phyloP scores from a whole-genome alignment of 2,113 vertebrate genomes.

The Megalops atlanticus region DNA sequence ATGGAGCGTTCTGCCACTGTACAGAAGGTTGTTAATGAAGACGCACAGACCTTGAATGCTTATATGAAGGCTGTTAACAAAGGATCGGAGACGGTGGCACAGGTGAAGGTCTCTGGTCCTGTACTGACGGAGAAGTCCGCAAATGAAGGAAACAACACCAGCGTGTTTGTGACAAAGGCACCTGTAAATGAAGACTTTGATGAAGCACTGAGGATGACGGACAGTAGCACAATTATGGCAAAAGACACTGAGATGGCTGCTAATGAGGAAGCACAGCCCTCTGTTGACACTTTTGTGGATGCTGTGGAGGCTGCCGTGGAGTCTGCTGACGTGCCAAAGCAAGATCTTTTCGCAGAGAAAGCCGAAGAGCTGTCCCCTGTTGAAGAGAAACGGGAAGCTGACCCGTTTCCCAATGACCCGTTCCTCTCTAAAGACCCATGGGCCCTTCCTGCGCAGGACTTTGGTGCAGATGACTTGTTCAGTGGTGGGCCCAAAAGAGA shows the following conservation, averaged over 20 bases:
- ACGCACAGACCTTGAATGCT: constrained; percentile 18
- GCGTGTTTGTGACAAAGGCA: neutral
- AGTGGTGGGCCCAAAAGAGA: constrained; percentile 22
- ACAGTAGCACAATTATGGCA: neutral
- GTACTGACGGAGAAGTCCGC: neutral
- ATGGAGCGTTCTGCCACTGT: constrained; percentile 13
- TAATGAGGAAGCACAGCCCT: constrained; percentile 7
- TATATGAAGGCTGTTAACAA: neutral
- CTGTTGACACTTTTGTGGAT: neutral
- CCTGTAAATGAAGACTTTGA: neutral
- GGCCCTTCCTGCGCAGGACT: constrained; percentile 40
- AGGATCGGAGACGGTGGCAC: neutral
- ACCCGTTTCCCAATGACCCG: constrained; percentile 24
- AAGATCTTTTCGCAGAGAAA: neutral
- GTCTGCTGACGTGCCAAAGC: neutral
- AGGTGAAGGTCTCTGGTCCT: neutral
- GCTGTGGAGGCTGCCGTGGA: neutral
- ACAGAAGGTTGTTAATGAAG: neutral
- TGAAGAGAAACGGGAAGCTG: neutral
- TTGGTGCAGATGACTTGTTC: constrained; percentile 40
- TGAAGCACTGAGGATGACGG: neutral
- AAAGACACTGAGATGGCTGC: neutral
- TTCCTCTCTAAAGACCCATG: constrained; percentile 49
- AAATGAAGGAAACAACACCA: neutral
- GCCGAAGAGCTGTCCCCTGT: neutral